Evolutionary conservation across 2,797 vertebrate species (phyloP).

Genomic region (Urocyon cinereoargenteus): DNA sequence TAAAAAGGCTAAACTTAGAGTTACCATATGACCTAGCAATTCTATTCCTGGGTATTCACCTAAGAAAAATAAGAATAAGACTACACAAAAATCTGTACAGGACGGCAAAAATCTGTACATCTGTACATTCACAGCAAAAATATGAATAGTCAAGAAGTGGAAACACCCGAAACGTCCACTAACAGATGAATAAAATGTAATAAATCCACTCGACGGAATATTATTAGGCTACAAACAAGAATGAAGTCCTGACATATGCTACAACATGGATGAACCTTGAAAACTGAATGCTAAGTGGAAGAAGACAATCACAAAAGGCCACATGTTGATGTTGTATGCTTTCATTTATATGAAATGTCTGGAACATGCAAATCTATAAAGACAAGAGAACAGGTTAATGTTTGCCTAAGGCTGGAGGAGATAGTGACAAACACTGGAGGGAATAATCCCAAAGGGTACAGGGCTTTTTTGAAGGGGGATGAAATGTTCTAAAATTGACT

Average conservation of each 20-base stretch:
- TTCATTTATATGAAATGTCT: neutral
- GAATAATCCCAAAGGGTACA: neutral
- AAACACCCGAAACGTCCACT: neutral
- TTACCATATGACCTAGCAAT: neutral
- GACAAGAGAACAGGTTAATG: neutral
- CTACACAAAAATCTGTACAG: neutral
- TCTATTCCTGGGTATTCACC: constrained; percentile 5
- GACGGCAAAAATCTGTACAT: no score
- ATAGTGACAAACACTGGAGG: neutral
- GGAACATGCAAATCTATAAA: neutral
- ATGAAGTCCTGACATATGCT: neutral
- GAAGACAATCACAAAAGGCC: neutral
- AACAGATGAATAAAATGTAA: neutral
- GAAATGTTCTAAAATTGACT: constrained; percentile 30
- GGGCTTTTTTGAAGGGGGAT: neutral
- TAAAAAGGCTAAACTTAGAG: neutral
- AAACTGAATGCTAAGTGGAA: constrained; percentile 19
- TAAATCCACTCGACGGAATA: neutral
- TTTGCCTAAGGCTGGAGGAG: neutral
- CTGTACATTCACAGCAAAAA: constrained; percentile 17
- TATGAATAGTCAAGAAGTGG: neutral
- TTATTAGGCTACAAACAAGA: constrained; percentile 29
- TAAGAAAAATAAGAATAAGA: constrained; percentile 35
- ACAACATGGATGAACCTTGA: neutral
- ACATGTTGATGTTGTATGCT: neutral